A percentile compares a stretch with the other conserved stretches of the same genome.
Conservation (phyloP, 1,140 invertebrate species). For the Pseudomyrmex concolor region DNA sequence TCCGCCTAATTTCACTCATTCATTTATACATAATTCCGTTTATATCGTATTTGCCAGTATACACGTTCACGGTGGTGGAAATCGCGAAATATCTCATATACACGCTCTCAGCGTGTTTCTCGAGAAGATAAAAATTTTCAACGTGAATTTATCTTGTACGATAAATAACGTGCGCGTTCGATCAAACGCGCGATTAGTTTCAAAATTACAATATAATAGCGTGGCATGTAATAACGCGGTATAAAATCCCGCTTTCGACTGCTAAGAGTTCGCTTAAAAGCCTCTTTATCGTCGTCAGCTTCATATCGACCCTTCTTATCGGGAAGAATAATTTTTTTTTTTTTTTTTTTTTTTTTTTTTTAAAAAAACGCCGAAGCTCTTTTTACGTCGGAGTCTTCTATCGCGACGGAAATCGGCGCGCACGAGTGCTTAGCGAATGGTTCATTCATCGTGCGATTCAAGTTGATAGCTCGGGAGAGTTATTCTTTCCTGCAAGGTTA, state of each 20-base stretch:
- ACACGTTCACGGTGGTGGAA: neutral
- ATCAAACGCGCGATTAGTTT: neutral
- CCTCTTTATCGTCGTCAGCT: neutral
- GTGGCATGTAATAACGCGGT: neutral
- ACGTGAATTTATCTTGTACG: neutral
- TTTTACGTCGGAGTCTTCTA: conserved; percentile 11
- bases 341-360: no score
- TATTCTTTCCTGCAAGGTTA: conserved; percentile 57
- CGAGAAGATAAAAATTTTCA: neutral
- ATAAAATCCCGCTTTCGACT: neutral
- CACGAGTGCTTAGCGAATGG: conserved; percentile 53
- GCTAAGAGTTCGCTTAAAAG: neutral
- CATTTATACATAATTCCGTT: conserved; percentile 22
- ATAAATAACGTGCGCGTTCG: neutral
- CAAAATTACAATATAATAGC: neutral
- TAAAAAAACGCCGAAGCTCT: neutral
- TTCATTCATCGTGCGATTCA: conserved; percentile 57
- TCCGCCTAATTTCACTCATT: conserved; percentile 27
- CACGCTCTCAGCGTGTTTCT: neutral
- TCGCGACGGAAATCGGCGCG: conserved; percentile 44
- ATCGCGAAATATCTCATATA: neutral
- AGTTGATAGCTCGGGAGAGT: conserved; percentile 25
- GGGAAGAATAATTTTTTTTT: conserved; percentile 21
- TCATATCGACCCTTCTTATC: neutral
- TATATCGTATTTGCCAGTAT: neutral